Evolutionary conservation across 2,888 invertebrate species (phyloP), one percentile per base, ranked within the genome.

Genomic region (Julus scanicus): DNA sequence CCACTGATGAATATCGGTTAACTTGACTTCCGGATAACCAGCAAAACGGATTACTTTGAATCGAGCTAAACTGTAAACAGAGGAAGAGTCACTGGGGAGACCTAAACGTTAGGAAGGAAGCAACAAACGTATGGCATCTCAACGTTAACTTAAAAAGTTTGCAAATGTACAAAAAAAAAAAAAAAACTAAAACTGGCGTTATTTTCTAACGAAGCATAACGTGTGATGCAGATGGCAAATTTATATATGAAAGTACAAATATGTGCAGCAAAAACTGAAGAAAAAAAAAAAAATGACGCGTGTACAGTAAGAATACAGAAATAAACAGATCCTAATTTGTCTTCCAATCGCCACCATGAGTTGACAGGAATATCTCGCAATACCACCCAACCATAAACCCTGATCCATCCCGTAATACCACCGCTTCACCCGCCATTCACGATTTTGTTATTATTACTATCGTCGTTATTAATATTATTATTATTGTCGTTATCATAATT

Each of bases 221-320:
- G 4, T 48, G 85, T 85, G 49, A 85, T 85, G 85, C 85, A 85
- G 49, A 85, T 85, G 85, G 85, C 85, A 85, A 44, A 85, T 48
- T 85, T 85, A 85, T 85, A 49, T 85, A 85, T 49, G 85, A 85
- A 85, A 85, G 85, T 85, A 85, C 44, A 85, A 85, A 85, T 80
- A 85, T 85, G 85, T 49, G 85, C 85, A 85, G 85, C 48, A 85
- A n/a, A 85, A 29, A 29, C 44, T 85, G 49, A 85, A 85, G 49
- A 29, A 29, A 1, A 29, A 85, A 85, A 49, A 83, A 49, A 49
- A 83, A 49, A 85, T 39, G 49, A 80, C 80, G 80, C 29, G 37
- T 80, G 11, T 11, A 71, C 71, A 71, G 71, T 80, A 80, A 29
- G 37, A 80, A 80, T 29, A 37, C 80, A 80, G 29, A 85, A 85